Conservation (phyloP, 1,140 invertebrate species). For the Zelostemma sp. region DNA sequence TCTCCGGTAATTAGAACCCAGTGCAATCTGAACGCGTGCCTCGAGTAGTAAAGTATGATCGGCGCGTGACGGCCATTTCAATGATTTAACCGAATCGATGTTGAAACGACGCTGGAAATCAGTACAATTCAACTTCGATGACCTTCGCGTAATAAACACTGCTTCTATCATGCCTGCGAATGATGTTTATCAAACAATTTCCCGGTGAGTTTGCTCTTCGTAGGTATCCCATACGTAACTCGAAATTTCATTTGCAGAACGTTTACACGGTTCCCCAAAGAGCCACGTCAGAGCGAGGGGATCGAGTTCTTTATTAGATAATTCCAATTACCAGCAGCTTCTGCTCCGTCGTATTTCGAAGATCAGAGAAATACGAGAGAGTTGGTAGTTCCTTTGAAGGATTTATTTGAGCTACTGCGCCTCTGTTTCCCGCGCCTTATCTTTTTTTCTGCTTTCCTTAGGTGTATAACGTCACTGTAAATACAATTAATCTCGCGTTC, state of each 20-base stretch:
- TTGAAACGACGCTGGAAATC: slow-evolving; percentile 1
- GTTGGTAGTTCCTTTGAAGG: not conserved
- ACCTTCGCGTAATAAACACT: not conserved
- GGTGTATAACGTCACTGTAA: slow-evolving; percentile 4
- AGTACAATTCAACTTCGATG: not conserved
- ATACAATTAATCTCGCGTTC: slow-evolving; percentile 4
- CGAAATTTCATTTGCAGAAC: not conserved
- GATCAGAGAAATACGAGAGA: slow-evolving; percentile 6
- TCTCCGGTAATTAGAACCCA: slow-evolving; percentile 52
- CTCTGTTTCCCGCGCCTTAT: slow-evolving; percentile 3
- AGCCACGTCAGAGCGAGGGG: not conserved
- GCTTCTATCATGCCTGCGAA: not conserved
- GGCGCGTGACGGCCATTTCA: slow-evolving; percentile 49
- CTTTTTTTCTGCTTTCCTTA: not conserved
- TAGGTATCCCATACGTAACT: not conserved
- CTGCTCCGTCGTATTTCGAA: slow-evolving; percentile 4
- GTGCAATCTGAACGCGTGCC: slow-evolving; percentile 51
- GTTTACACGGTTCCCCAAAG: slow-evolving; percentile 1
- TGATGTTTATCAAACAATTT: not conserved
- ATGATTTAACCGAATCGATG: slow-evolving; percentile 14
- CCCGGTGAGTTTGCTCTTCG: no score
- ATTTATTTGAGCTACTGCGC: slow-evolving; percentile 3
- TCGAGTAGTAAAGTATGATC: slow-evolving; percentile 47
- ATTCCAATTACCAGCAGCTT: slow-evolving; percentile 16
- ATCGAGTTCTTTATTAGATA: slow-evolving; percentile 17